Evolutionary conservation across 2,888 invertebrate species (phyloP).

Genomic region (Ariolimax columbianus): DNA sequence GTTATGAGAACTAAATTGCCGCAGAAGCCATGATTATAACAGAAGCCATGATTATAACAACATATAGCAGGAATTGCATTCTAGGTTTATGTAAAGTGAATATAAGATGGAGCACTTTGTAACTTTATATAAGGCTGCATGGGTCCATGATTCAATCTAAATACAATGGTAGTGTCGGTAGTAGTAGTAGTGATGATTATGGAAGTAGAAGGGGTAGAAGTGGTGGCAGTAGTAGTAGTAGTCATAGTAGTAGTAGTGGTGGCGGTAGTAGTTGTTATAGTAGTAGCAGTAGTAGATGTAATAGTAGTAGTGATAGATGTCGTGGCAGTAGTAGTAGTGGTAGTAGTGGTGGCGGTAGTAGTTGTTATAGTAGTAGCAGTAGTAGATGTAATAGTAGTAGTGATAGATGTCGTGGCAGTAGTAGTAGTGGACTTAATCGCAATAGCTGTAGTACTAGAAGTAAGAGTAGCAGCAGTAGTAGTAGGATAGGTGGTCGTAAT

Average conservation of each 20-base stretch:
- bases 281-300: neutral
- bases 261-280: neutral
- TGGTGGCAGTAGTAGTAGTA: neutral
- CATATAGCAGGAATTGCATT: too few relatives aligned
- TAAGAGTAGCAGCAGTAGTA: constrained; percentile 28
- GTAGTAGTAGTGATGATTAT: neutral
- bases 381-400: constrained; percentile 7
- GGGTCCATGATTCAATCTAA: neutral
- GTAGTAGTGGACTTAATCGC: neutral
- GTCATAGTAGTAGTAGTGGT: neutral
- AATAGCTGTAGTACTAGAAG: neutral
- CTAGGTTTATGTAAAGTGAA: too few relatives aligned
- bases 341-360: neutral
- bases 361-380: constrained; percentile 24
- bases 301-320: neutral
- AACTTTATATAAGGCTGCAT: too few relatives aligned
- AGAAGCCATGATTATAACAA: too few relatives aligned
- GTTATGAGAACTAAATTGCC: too few relatives aligned
- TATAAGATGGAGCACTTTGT: neutral
- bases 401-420: neutral
- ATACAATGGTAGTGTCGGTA: neutral
- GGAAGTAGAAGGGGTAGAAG: neutral
- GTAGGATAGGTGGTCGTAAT: constrained; percentile 24
- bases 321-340: neutral
- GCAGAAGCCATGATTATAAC: too few relatives aligned